Base-by-base conservation (phyloP, 2,888 invertebrate genomes). In the Helobdella robusta region DNA sequence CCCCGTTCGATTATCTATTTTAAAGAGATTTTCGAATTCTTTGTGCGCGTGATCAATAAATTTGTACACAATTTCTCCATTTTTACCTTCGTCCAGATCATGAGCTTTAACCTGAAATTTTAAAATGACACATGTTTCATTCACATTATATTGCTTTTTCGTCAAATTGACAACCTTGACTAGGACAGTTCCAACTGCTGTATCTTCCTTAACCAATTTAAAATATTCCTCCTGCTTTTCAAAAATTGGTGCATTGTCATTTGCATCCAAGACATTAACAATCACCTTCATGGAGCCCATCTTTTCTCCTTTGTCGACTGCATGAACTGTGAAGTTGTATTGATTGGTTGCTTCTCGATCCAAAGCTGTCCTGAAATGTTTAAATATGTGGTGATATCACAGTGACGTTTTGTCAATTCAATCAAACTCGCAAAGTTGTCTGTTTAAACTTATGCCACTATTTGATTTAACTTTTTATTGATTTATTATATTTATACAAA, bases 81-180 rank as follows among this genome's bases (percentile, higher is more conserved):
- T 70, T 23, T 32, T 25, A 15, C 71, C 72, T 1, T 62, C 60
- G 60, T 72, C 72, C 25, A 30, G 44, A 56, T 72, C 72, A 18
- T 59, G 59, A 18, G 72, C 72, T 35, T 64, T 63, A 11, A 72
- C 68, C 60, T 61, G 59, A 32, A 67, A 20, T 4, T 69, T 28
- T 25, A 40, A 40, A 40, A 40, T 40, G 11, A 40, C n/a, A 15
- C 11, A 56, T 30, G 1, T 56, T 30, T 28, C 28, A 56, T 25
- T 1, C 1, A 1, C 32, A 23, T 20, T 56, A n/a, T n/a, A n/a
- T n/a, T n/a, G n/a, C n/a, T n/a, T n/a, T n/a, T n/a, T n/a, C n/a
- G n/a, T n/a, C n/a, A 20, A 20, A 56, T 28, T 4, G n/a, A 40
- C 28, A 23, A 50, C 62, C 20, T 48, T 36, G 18, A 62, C 11